Evolutionary conservation across 2,113 vertebrate genomes (phyloP).

Genomic region (Colossoma macropomum): DNA sequence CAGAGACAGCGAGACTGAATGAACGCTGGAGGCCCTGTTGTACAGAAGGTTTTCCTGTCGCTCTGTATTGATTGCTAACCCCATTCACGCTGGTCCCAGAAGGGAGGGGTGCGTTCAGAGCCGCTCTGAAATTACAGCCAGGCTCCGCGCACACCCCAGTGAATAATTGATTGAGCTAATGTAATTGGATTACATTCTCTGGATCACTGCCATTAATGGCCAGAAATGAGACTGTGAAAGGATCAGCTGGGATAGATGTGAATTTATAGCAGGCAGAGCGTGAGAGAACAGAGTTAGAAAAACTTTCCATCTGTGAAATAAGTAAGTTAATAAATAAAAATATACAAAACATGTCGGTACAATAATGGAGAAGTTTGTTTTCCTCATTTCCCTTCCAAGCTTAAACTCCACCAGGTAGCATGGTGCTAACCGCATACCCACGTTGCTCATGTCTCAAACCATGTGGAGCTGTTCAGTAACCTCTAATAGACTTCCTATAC

Average conservation of each 20-base stretch:
- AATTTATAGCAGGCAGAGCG: background rate
- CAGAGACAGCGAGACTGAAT: background rate
- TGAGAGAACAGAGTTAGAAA: too few relatives aligned
- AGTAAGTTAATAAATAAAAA: too few relatives aligned
- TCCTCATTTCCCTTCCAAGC: too few relatives aligned
- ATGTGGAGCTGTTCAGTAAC: too few relatives aligned
- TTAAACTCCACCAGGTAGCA: too few relatives aligned
- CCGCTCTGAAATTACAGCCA: slow-evolving; percentile 77
- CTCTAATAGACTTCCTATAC: too few relatives aligned
- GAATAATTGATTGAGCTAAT: slow-evolving; percentile 81
- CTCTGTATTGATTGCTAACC: slow-evolving; percentile 35
- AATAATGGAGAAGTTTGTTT: too few relatives aligned
- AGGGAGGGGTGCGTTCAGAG: slow-evolving; percentile 34
- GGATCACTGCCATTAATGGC: slow-evolving; percentile 52
- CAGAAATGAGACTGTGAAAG: background rate
- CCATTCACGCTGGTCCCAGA: slow-evolving; percentile 33
- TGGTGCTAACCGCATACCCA: too few relatives aligned
- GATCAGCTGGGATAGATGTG: slow-evolving; percentile 6
- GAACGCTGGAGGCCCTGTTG: background rate
- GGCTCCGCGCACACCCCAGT: slow-evolving; percentile 61
- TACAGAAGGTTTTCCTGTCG: slow-evolving; percentile 8
- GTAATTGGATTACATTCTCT: slow-evolving; percentile 73
- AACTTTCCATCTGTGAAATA: too few relatives aligned
- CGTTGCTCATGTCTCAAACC: too few relatives aligned
- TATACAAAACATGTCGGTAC: too few relatives aligned